Base-by-base conservation (phyloP, 2,888 invertebrate species). In the Lasioglossum villosulum region DNA sequence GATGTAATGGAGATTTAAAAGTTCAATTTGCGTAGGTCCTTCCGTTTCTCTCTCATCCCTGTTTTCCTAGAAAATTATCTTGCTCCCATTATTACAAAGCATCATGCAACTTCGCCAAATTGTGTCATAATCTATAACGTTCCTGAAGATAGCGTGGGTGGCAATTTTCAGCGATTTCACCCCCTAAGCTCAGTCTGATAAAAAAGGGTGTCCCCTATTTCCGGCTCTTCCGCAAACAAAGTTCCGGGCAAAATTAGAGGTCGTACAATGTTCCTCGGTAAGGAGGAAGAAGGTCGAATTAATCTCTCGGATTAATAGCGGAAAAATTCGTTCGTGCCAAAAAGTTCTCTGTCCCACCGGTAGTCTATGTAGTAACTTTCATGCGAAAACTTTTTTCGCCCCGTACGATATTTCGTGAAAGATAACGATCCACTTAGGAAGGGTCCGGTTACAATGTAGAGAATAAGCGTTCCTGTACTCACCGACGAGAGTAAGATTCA, bases 401-500 rank as follows among this genome's bases (percentile, higher is more conserved):
- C 27, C 30, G 14, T 4, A 6, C 27, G 59, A 59, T 59, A 59
- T 27, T 27, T 5, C 27, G 59, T 23, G 52, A 27, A 30, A 59
- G 59, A 59, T 59, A 59, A 59, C 59, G 27, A 16, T 59, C 27
- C 59, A 27, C 59, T 59, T 59, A 14, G 5, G 27, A 14, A 14
- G 14, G 14, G n/a, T 0, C 59, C 2, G 27, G 52, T 10, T 23
- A n/a, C 27, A 16, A 27, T 5, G 27, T 16, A 14, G 27, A 5
- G 59, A 68, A 68, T 1, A 4, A 2, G 23, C 10, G 52, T 52
- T 23, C 1, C 27, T 12, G 16, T 84, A 96, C 97, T 96, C 95
- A 98, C 98, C 98, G 93, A 98, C 97, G 94, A 99, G 97, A 91
- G 98, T 98, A 91, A 98, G 96, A 94, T 98, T 98, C 93, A 98